Evolutionary conservation across 1,140 invertebrate genomes (phyloP), one percentile per base, ranked within the genome.

Genomic region (Semibalanus balanoides): DNA sequence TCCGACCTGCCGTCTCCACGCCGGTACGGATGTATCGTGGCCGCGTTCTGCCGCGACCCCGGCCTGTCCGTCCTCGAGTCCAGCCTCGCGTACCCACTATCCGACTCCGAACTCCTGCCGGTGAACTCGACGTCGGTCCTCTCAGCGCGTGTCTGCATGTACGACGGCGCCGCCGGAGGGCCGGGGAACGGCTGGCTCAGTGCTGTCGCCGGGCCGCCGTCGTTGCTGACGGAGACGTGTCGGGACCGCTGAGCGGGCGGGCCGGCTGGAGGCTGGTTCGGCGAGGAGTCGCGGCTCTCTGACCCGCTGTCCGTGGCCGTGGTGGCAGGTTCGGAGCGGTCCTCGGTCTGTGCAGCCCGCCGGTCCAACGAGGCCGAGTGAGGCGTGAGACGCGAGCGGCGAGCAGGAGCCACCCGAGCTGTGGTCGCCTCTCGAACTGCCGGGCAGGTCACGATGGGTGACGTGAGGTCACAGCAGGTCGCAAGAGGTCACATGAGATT

Each of bases 281-380:
- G 70, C 3, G 70, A 72, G n/a, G 70, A 72, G 70, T 72, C 70
- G 0, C 70, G 70, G 29, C 70, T 72, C 35, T 51, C 75, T 14
- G 35, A 76, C 1, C 64, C 40, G 74, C 64, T 69, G 40, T 74
- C 74, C 19, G 64, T 69, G 74, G 74, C 40, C 19, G 64, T 51
- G 40, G 74, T 51, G 74, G 74, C 29, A 1, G 74, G 74, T n/a
- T 74, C 74, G 64, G 40, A 69, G 25, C 25, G 40, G 64, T 74
- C 40, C 19, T 28, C 40, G 5, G 0, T 9, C 9, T 17, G 11
- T n/a, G 40, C 3, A 11, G 27, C 11, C 29, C 29, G 64, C 25
- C 29, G 74, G n/a, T 28, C 40, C 70, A 72, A 9, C 3, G 28
- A 9, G 70, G 22, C n/a, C 70, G 70, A 27, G 70, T 72, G 70